Conservation (phyloP, 2,888 invertebrate species). For the Tortrix viridana region DNA sequence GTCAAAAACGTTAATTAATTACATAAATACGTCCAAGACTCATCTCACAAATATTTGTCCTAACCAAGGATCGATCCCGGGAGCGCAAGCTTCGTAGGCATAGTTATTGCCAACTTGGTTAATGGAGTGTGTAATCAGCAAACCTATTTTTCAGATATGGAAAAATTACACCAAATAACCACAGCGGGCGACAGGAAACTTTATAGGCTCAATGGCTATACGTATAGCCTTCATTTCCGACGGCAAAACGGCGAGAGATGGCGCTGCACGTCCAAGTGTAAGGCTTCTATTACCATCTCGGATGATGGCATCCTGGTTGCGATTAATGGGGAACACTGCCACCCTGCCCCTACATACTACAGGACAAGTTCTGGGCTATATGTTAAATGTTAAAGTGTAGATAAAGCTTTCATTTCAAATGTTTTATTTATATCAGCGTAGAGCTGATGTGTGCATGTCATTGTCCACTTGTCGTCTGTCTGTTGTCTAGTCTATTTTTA, state of each 20-base stretch:
- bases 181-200: conserved; percentile 43
- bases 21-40: no score
- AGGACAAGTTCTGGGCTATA: conserved; percentile 41
- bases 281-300: conserved; percentile 45
- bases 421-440: no score
- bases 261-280: conserved; percentile 50
- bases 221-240: conserved; percentile 43
- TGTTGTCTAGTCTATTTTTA: no score
- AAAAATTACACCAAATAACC: conserved; percentile 24
- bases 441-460: no score
- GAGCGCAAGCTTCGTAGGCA: no score
- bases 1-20: no score
- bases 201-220: conserved; percentile 46
- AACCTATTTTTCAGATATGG: background rate
- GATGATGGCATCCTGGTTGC: conserved; percentile 35
- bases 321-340: conserved; percentile 41
- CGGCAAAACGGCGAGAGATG: conserved; percentile 38
- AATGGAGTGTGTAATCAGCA: no score
- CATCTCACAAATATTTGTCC: no score
- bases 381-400: conserved; percentile 40
- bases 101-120: no score
- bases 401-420: no score
- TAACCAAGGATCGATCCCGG: no score
- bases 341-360: conserved; percentile 40
- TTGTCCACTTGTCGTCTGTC: no score